These are phyloP conservation scores for Nesogale talazaci DNA, from an alignment of 2,113 vertebrate genomes.

Conservation along the genomic window DNA sequence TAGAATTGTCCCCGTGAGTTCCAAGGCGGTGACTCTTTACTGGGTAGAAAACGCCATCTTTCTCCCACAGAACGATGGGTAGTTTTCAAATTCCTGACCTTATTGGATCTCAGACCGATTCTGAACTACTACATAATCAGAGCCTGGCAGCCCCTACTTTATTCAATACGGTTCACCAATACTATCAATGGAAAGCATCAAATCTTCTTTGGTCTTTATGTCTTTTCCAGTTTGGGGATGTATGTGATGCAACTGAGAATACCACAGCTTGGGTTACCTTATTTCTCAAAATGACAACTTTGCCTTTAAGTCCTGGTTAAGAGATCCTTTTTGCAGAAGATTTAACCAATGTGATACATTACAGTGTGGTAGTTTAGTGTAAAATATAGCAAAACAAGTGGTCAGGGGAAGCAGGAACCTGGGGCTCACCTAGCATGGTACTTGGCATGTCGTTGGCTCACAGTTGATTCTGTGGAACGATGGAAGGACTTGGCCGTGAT, in stretches of 20 bases:
- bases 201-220: background rate
- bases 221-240: background rate
- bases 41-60: too few species aligned
- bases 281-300: background rate
- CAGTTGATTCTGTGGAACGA: background rate
- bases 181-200: background rate
- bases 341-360: background rate
- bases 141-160: background rate
- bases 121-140: too few species aligned
- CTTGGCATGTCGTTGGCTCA: background rate
- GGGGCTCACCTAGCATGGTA: background rate
- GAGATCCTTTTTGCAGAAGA: background rate
- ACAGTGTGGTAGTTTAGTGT: background rate
- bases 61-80: too few species aligned
- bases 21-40: too few species aligned
- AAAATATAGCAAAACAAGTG: background rate
- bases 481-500: background rate
- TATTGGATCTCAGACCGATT: too few species aligned
- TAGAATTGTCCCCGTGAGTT: too few species aligned
- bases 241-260: background rate
- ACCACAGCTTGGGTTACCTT: background rate
- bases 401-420: too few species aligned
- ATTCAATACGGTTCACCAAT: background rate
- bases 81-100: too few species aligned
- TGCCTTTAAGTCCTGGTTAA: background rate